These are phyloP conservation scores for Tamias sibiricus DNA, from an alignment of 2,113 vertebrate species.

Conservation along the genomic window DNA sequence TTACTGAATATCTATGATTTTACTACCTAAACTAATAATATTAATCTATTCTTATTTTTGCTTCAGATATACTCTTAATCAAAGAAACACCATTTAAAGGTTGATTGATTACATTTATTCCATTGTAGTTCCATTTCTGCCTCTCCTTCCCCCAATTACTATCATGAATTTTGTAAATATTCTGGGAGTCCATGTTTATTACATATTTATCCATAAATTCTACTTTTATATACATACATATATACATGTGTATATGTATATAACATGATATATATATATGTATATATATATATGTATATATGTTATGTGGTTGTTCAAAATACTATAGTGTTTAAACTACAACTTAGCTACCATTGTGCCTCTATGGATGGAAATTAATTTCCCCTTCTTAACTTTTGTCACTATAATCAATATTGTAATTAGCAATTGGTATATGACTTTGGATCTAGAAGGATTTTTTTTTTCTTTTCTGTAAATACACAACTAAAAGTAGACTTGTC, in stretches of 20 bases:
- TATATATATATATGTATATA: neutral
- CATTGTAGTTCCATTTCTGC: neutral
- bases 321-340: neutral
- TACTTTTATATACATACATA: neutral
- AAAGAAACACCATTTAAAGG: neutral
- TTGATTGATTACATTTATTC: neutral
- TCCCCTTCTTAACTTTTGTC: neutral
- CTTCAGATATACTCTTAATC: neutral
- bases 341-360: neutral
- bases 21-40: neutral
- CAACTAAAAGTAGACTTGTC: neutral
- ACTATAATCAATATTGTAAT: neutral
- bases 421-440: neutral
- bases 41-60: conserved; percentile 23
- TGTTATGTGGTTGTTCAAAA: neutral
- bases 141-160: neutral
- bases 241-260: neutral
- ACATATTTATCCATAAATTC: neutral
- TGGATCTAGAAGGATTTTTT: neutral
- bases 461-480: neutral
- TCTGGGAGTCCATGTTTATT: neutral
- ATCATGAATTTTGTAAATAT: neutral
- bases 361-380: neutral
- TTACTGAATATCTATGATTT: neutral
- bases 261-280: neutral